A percentile compares a stretch with the other conserved stretches of the same genome.
Evolutionary conservation across 2,888 invertebrate genomes (phyloP).

Genomic region (Corythucha ciliata): DNA sequence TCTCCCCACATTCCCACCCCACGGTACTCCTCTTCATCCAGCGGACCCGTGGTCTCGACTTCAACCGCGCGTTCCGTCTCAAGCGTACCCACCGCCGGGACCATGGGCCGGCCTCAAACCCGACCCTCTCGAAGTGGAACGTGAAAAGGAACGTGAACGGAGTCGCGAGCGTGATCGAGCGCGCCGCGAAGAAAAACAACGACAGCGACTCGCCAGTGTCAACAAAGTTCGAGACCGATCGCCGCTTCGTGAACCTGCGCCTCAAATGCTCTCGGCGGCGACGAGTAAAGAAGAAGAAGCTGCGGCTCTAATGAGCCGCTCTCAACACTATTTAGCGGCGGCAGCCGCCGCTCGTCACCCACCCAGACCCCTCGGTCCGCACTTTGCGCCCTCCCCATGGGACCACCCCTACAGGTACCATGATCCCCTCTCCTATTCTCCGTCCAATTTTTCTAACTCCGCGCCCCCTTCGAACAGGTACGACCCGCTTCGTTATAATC

Average conservation of each 20-base stretch:
- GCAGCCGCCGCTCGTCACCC: conserved; percentile 38
- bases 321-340: conserved; percentile 34
- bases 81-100: conserved; percentile 29
- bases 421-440: not conserved
- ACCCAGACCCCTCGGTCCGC: conserved; percentile 43
- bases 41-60: too few relatives aligned
- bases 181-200: conserved; percentile 43
- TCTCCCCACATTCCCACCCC: conserved; percentile 49
- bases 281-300: conserved; percentile 45
- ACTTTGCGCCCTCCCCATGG: conserved; percentile 51
- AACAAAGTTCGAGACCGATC: conserved; percentile 52
- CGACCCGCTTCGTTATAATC: conserved; percentile 67
- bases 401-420: conserved; percentile 52
- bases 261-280: conserved; percentile 28
- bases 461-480: conserved; percentile 42
- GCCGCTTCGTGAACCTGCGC: conserved; percentile 56
- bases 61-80: conserved; percentile 46
- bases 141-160: conserved; percentile 40
- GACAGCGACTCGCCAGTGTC: conserved; percentile 33
- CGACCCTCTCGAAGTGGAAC: conserved; percentile 45
- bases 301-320: conserved; percentile 41
- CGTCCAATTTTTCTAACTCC: not conserved
- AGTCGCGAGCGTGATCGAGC: conserved; percentile 34
- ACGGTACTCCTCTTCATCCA: too few relatives aligned
- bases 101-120: conserved; percentile 56